Evolutionary conservation across 2,113 vertebrate genomes (phyloP), one percentile per base, ranked within the genome.

Genomic region (Porphyrio hochstetteri): DNA sequence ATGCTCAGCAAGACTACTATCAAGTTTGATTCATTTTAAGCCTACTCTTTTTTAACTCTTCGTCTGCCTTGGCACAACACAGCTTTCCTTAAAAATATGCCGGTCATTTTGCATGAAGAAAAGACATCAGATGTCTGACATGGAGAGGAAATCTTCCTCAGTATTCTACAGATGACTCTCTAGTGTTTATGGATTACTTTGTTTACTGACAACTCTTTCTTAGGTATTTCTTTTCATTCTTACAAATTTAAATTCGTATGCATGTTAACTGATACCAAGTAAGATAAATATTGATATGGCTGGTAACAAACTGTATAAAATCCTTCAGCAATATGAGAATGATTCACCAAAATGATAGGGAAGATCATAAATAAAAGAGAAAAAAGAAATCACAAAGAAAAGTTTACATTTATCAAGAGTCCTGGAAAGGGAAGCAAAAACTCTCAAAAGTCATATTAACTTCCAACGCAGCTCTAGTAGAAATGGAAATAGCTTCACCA

Each of bases 21-120:
- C 72, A n/a, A 72, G 24, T 89, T 93, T 61, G 86, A 93, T 91
- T 95, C 29, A 71, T 57, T 89, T 77, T 86, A 68, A 74, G 10
- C 17, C 11, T 21, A n/a, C 57, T 89, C 78, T 88, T 90, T 90
- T 70, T 57, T 59, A 88, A 60, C 14, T 59, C 60, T 59, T 67
- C 63, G 80, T 69, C 55, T 82, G 36, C 25, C 72, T 94, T 95
- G 64, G 91, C 86, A 38, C 15, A 90, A 36, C 65, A 44, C 17
- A 90, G 25, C 16, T 23, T 86, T 90, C 48, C 74, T 44, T 81
- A 82, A 38, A 77, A 80, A 79, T 72, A 70, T 38, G 16, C 35
- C 88, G 82, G 35, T 74, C 60, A 89, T 95, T 90, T 94, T 80
- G 88, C 79, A 79, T 17, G 3, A 75, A 65, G 36, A 87, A 93